Percentiles rank a stretch among this genome's conserved stretches.
Conservation (phyloP, 2,797 vertebrate species). For the Leptatherina wallacei region DNA sequence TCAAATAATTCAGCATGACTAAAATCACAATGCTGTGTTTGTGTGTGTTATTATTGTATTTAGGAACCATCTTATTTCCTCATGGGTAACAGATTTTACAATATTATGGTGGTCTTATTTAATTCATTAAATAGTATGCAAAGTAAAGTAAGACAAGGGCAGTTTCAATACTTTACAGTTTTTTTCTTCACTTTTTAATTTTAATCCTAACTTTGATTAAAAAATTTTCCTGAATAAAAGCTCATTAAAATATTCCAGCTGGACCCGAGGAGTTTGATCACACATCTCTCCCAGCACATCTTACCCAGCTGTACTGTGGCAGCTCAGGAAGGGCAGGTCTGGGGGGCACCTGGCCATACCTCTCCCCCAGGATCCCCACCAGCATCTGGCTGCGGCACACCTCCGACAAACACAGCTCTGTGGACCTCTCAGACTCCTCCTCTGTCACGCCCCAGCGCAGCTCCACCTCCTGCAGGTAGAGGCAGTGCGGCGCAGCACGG, state of each 20-base stretch:
- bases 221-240: neutral
- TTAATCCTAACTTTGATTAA: too few relatives aligned
- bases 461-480: constrained; percentile 89
- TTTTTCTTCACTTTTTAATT: too few relatives aligned
- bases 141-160: neutral
- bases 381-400: constrained; percentile 89
- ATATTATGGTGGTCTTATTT: too few relatives aligned
- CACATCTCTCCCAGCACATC: constrained; percentile 21
- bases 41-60: too few relatives aligned
- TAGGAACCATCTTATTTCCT: too few relatives aligned
- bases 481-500: constrained; percentile 75
- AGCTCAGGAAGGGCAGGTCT: constrained; percentile 84
- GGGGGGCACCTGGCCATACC: constrained; percentile 85
- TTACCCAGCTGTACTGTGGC: constrained; percentile 90
- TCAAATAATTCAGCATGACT: too few relatives aligned
- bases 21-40: too few relatives aligned
- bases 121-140: too few relatives aligned
- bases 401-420: constrained; percentile 88
- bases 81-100: too few relatives aligned
- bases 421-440: constrained; percentile 85
- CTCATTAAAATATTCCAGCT: neutral
- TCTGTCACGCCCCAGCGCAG: constrained; percentile 92
- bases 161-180: too few relatives aligned
- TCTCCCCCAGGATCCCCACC: constrained; percentile 87
- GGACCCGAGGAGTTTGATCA: neutral